Percentiles rank a stretch among this genome's conserved stretches.
These are phyloP conservation scores for Unio delphinus DNA, from an alignment of 2,888 invertebrate genomes.

Conservation along the genomic window DNA sequence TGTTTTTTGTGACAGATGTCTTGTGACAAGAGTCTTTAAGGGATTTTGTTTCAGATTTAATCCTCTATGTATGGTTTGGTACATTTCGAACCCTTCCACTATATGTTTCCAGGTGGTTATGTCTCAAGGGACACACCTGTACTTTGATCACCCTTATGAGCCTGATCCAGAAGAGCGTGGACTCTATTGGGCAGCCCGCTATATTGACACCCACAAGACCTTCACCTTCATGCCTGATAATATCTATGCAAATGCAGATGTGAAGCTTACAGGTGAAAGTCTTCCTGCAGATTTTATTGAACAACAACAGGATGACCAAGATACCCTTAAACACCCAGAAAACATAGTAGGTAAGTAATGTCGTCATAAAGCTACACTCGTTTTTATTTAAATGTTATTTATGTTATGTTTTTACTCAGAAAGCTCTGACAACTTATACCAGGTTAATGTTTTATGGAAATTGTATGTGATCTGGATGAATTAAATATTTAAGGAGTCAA, in stretches of 20 bases:
- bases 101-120: slow-evolving; percentile 52
- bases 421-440: too few species aligned
- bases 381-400: neutral
- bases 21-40: neutral
- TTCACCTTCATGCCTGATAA: slow-evolving; percentile 62
- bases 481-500: too few species aligned
- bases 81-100: neutral
- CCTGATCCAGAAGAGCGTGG: slow-evolving; percentile 66
- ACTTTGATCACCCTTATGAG: slow-evolving; percentile 65
- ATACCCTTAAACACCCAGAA: slow-evolving; percentile 49
- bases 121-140: slow-evolving; percentile 61
- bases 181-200: slow-evolving; percentile 66
- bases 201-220: slow-evolving; percentile 58
- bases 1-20: neutral
- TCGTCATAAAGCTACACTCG: neutral
- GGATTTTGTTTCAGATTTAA: neutral
- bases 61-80: neutral
- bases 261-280: slow-evolving; percentile 55
- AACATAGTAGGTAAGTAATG: slow-evolving; percentile 52
- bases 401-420: too few species aligned
- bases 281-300: slow-evolving; percentile 46
- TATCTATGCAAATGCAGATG: slow-evolving; percentile 56
- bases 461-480: too few species aligned
- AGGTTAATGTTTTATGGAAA: too few species aligned
- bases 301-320: slow-evolving; percentile 43